Evolutionary conservation across 2,113 vertebrate species (phyloP), one percentile per base, ranked within the genome.

Genomic region (Neofelis nebulosa): DNA sequence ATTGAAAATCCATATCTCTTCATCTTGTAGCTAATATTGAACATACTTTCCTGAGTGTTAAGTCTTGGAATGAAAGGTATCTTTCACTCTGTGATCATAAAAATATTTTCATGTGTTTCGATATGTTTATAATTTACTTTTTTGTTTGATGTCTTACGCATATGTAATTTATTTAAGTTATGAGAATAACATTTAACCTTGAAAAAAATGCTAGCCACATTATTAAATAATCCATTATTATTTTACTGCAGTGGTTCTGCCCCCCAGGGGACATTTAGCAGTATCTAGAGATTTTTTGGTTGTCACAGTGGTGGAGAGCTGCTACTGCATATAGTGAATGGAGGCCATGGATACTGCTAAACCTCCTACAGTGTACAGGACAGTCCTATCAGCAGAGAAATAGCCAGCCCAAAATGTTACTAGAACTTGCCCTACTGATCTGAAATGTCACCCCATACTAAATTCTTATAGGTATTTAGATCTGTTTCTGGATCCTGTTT

Each of bases 161-260:
- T 74, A 66, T 52, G 23, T 91, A 85, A 69, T 89, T 89, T 92
- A 76, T 45, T 87, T 71, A 69, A 57, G 41, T 91, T 96, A 23
- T 57, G 12, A 84, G 33, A 76, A 50, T 81, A 91, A 19, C 55
- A 69, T 95, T 95, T 74, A 84, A n/a, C 23, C 61, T 71, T 83
- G 69, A n/a, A 48, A 50, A 52, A 21, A 78, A 55, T 31, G 57
- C 33, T 94, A 79, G 13, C 57, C 23, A 52, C 13, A 31, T 89
- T 68, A 14, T 69, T 69, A 76, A 88, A 29, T 57, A 81, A 52
- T 38, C 3, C 2, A 19, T 79, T 29, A 82, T 36, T 65, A 16
- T 31, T 81, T 50, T 66, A 14, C 41, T n/a, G 5, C 9, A 45
- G 18, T 84, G 57, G 3, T 71, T 63, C 5, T 69, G 38, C 2